Evolutionary conservation across 1,140 invertebrate genomes (phyloP).

Genomic region (Papilio helenus): DNA sequence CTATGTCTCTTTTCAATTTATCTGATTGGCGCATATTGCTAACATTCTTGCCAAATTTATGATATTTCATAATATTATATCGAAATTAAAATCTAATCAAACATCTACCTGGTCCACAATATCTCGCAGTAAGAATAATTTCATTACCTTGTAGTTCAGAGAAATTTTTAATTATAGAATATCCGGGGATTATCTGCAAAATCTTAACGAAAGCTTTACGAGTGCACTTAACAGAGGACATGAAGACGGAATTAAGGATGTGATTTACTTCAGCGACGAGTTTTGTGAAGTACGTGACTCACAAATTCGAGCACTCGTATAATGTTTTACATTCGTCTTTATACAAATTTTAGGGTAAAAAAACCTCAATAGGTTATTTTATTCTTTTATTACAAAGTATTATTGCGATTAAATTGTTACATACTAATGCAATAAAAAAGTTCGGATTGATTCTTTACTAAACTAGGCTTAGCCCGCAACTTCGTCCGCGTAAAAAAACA

Average conservation of each 20-base stretch:
- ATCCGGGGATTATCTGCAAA: background rate
- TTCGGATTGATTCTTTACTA: too few relatives aligned
- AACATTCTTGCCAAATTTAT: background rate
- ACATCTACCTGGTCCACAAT: too few relatives aligned
- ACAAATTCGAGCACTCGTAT: background rate
- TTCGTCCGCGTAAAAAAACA: too few relatives aligned
- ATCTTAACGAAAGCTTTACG: constrained; percentile 52
- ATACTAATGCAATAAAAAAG: background rate
- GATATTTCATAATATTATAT: background rate
- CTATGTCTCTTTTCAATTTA: too few relatives aligned
- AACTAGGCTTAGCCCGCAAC: too few relatives aligned
- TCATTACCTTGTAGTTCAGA: too few relatives aligned
- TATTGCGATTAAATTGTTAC: background rate
- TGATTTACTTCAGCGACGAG: constrained; percentile 46
- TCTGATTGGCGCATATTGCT: too few relatives aligned
- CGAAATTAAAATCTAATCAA: too few relatives aligned
- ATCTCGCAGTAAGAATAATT: too few relatives aligned
- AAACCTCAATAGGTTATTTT: too few relatives aligned
- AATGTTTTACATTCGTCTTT: background rate
- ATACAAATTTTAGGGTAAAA: background rate
- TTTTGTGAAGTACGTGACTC: constrained; percentile 46
- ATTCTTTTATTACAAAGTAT: background rate
- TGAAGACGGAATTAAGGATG: constrained; percentile 51
- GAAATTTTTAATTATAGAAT: too few relatives aligned
- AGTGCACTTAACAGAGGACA: constrained; percentile 51